Base-by-base conservation (phyloP, 1,140 invertebrate genomes). In the Psilanteris sp. region DNA sequence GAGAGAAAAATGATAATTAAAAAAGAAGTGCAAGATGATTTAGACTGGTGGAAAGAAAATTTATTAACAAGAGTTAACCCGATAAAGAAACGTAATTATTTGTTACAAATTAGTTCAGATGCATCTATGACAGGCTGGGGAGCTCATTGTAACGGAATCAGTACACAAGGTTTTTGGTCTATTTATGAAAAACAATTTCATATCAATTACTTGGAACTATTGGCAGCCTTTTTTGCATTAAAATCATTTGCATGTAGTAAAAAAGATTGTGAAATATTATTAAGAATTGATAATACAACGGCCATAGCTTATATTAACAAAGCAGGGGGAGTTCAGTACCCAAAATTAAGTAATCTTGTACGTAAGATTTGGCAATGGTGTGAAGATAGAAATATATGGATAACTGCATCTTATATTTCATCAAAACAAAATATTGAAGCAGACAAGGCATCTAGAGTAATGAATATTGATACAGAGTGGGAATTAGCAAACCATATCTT, bases 41-140 rank as follows among this genome's bases (percentile, higher is more conserved):
- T n/a, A n/a, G 1, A 9, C 11, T 66, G 59, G 62, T 55, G 55
- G 55, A 39, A 14, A n/a, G 52, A 59, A 26, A 66, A 67, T n/a
- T 74, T 36, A n/a, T n/a, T n/a, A n/a, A n/a, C n/a, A n/a, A n/a
- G n/a, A n/a, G n/a, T n/a, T n/a, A n/a, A n/a, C n/a, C n/a, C n/a
- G n/a, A n/a, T n/a, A n/a, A n/a, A n/a, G n/a, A n/a, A n/a, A n/a
- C n/a, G n/a, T n/a, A n/a, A n/a, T n/a, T n/a, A n/a, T n/a, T n/a
- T n/a, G n/a, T n/a, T n/a, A n/a, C n/a, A n/a, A n/a, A n/a, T n/a
- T n/a, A n/a, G n/a, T 37, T 18, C 59, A 5, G 70, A 59, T 8
- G 61, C 70, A 2, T 67, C 61, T 3, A 4, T 43, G 1, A 32
- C 50, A 9, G 70, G 52, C 44, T 67, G 50, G 64, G 64, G 50